A percentile compares a stretch with the other conserved stretches of the same genome.
Evolutionary conservation across 2,888 invertebrate genomes (phyloP).

Genomic region (Conops quadrifasciatus): DNA sequence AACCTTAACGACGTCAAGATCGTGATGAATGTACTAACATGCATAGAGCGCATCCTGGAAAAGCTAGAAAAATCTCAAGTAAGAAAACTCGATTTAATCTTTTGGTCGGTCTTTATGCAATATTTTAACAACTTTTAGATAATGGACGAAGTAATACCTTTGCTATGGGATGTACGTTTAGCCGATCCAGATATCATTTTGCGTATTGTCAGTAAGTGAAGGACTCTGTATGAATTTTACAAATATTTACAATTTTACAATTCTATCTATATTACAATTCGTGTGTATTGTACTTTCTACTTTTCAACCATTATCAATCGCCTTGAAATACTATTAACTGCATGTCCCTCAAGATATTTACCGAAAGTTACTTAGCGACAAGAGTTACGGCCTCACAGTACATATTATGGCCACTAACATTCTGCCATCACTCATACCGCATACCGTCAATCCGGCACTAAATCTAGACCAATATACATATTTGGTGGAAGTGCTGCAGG

Average conservation of each 20-base stretch:
- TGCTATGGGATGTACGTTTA: conserved; percentile 84
- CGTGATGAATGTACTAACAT: conserved; percentile 79
- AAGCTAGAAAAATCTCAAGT: conserved; percentile 83
- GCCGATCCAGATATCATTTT: conserved; percentile 89
- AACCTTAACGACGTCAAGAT: conserved; percentile 82
- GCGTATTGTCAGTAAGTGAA: conserved; percentile 90
- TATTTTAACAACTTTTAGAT: conserved; percentile 67
- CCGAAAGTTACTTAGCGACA: conserved; percentile 87
- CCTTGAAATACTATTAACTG: too few relatives aligned
- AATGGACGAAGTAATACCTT: conserved; percentile 88
- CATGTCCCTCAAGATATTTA: conserved; percentile 82
- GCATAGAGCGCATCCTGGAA: conserved; percentile 82
- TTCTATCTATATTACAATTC: background rate
- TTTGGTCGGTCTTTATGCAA: too few relatives aligned
- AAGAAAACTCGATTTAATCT: conserved; percentile 29
- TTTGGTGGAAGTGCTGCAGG: conserved; percentile 83
- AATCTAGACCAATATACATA: conserved; percentile 83
- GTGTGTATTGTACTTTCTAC: too few relatives aligned
- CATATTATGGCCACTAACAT: conserved; percentile 93
- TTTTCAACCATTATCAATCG: too few relatives aligned
- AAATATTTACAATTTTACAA: background rate
- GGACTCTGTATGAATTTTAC: background rate
- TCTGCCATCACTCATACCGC: conserved; percentile 91
- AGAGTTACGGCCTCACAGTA: conserved; percentile 88
- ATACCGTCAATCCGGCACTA: conserved; percentile 87